phyloP scores from a whole-genome alignment of 2,113 vertebrate genomes.

The Dunckerocampus dactyliophorus region DNA sequence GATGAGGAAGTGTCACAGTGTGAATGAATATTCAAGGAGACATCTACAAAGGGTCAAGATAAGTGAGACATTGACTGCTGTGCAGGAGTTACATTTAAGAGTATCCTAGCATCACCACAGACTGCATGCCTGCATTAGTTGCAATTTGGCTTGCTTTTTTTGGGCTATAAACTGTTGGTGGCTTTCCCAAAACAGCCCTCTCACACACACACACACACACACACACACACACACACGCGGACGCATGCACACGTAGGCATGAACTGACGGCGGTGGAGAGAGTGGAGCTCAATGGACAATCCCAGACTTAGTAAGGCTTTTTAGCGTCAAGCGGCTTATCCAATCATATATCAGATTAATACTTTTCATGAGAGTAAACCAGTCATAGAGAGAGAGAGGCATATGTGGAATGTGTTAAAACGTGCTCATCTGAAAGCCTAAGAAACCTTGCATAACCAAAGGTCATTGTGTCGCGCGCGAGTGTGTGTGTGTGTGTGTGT shows the following conservation, averaged over 20 bases:
- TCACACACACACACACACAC: slow-evolving; percentile 23
- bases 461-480: slow-evolving; percentile 26
- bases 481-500: slow-evolving; percentile 2
- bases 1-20: slow-evolving; percentile 42
- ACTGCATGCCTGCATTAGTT: slow-evolving; percentile 51
- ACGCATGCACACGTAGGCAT: slow-evolving; percentile 17
- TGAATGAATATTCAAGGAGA: slow-evolving; percentile 56
- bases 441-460: slow-evolving; percentile 56
- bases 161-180: slow-evolving; percentile 56
- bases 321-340: slow-evolving; percentile 66
- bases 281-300: slow-evolving; percentile 60
- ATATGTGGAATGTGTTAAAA: slow-evolving; percentile 57
- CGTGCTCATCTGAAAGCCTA: slow-evolving; percentile 46
- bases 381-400: slow-evolving; percentile 59
- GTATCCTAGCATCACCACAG: slow-evolving; percentile 23
- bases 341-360: slow-evolving; percentile 72
- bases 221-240: slow-evolving; percentile 10
- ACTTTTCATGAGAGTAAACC: slow-evolving; percentile 65
- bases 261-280: slow-evolving; percentile 34
- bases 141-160: slow-evolving; percentile 61
- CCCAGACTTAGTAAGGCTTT: slow-evolving; percentile 57
- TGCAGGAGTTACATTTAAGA: slow-evolving; percentile 35
- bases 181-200: slow-evolving; percentile 48
- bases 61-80: slow-evolving; percentile 4
- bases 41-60: slow-evolving; percentile 29